Percentiles rank a stretch among this genome's conserved stretches.
Conservation (phyloP, 2,113 vertebrate species). For the Phocoena sinus region DNA sequence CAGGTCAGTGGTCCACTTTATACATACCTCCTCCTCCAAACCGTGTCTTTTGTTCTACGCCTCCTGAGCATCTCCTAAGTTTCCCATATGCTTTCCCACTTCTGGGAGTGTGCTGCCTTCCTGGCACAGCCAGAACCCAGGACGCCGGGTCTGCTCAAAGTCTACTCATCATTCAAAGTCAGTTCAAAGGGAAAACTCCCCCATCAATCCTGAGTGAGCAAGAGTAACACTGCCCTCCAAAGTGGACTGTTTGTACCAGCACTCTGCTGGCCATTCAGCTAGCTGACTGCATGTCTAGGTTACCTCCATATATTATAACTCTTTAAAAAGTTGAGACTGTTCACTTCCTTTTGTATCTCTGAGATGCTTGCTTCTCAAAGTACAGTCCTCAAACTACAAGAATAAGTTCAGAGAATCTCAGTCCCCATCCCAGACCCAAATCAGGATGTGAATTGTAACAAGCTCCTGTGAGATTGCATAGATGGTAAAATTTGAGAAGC, state of each 20-base stretch:
- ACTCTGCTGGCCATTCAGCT: not conserved
- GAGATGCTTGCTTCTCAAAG: not conserved
- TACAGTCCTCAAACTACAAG: not conserved
- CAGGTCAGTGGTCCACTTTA: not conserved
- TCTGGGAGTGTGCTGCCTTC: not conserved
- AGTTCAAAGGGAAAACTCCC: not conserved
- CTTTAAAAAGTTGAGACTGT: not conserved
- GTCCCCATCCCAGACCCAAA: not conserved
- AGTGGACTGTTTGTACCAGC: not conserved
- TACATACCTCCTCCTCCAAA: not conserved
- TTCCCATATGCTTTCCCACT: not conserved
- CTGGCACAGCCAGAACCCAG: not conserved
- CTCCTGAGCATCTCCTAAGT: not conserved
- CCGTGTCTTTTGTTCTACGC: not conserved
- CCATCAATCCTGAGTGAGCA: not conserved
- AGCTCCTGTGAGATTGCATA: not conserved
- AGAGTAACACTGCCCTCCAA: not conserved
- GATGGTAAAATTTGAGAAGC: not conserved
- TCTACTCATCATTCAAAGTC: not conserved
- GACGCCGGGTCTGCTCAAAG: not conserved
- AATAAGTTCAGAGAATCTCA: not conserved
- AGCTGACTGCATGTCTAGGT: not conserved
- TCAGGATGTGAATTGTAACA: not conserved
- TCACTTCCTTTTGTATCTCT: not conserved
- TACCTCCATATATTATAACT: not conserved